Evolutionary conservation across 2,113 vertebrate species (phyloP), one percentile per base, ranked within the genome.

Genomic region (Numenius arquata): DNA sequence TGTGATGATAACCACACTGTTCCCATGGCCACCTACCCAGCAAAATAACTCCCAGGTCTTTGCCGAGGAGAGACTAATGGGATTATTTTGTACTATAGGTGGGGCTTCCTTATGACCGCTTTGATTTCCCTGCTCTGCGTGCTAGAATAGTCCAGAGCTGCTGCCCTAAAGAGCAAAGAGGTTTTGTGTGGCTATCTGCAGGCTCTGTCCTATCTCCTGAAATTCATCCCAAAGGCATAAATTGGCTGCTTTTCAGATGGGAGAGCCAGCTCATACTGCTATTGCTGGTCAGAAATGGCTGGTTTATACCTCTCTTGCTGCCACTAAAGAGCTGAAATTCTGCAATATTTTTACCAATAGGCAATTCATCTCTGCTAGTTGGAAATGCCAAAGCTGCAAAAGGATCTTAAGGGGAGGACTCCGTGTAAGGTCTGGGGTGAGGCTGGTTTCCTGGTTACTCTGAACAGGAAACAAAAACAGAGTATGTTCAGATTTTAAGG

Each of bases 61-160:
- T 75, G 52, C 84, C 3, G 0, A 20, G 22, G 52, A 87, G 30
- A 84, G 52, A 65, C 73, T 89, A 92, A 75, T 71, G 70, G 34
- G 65, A 90, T 87, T 84, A 87, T 86, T 95, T 92, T 93, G 76
- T 89, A 62, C 73, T 86, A 30, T 93, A 90, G 95, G 90, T 90
- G 92, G 86, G 65, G 86, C 80, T 96, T 96, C 93, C 93, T 96
- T 92, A 79, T 0, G 0, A 59, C 16, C 0, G 0, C 78, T 94
- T 78, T 84, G 36, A 68, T 84, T 92, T 97, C 77, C 80, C 80
- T 50, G 25, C 41, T 85, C 93, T 87, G 43, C 38, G 8, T 26
- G 5, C n/a, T 67, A 71, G 52, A 21, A 62, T 34, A 79, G 55
- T 70, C 53, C 79, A 40, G 65, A 85, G 48, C 47, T 70, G 38